A percentile compares a stretch with the other conserved stretches of the same genome.
phyloP scores from a whole-genome alignment of 2,797 vertebrate species.

The Austrolebias charrua region DNA sequence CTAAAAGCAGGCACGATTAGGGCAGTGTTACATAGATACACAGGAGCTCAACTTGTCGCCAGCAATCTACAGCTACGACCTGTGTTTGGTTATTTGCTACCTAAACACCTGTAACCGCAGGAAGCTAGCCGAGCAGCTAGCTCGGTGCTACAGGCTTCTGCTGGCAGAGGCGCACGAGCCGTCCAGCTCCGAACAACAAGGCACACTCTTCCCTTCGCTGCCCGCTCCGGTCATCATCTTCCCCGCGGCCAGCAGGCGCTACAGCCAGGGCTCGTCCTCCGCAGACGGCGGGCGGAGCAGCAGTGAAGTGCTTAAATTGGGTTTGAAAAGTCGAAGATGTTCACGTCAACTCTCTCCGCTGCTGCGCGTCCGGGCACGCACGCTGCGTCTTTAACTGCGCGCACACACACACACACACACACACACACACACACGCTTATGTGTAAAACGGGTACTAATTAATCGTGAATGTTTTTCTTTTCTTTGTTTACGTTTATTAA shows the following conservation, averaged over 20 bases:
- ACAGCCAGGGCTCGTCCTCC: slow-evolving; percentile 43
- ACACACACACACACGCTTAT: background rate
- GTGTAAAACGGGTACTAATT: too few relatives aligned
- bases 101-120: slow-evolving; percentile 67
- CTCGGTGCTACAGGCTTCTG: slow-evolving; percentile 68
- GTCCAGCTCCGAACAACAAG: slow-evolving; percentile 74
- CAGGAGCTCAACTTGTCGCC: slow-evolving; percentile 11
- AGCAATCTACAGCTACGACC: slow-evolving; percentile 46
- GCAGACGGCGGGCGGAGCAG: slow-evolving; percentile 29
- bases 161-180: slow-evolving; percentile 75
- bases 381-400: slow-evolving; percentile 62
- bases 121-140: slow-evolving; percentile 59
- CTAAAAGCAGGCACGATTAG: slow-evolving; percentile 51
- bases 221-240: slow-evolving; percentile 71
- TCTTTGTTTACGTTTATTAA: too few relatives aligned
- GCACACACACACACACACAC: slow-evolving; percentile 8
- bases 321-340: slow-evolving; percentile 69
- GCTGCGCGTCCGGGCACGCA: slow-evolving; percentile 57
- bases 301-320: slow-evolving; percentile 57
- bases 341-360: slow-evolving; percentile 51
- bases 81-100: slow-evolving; percentile 45
- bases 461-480: too few relatives aligned
- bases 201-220: slow-evolving; percentile 74
- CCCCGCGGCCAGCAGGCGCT: slow-evolving; percentile 42
- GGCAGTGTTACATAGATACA: slow-evolving; percentile 35